These are phyloP conservation scores for Pteropus alecto DNA, from an alignment of 2,113 vertebrate species.

Conservation along the genomic window DNA sequence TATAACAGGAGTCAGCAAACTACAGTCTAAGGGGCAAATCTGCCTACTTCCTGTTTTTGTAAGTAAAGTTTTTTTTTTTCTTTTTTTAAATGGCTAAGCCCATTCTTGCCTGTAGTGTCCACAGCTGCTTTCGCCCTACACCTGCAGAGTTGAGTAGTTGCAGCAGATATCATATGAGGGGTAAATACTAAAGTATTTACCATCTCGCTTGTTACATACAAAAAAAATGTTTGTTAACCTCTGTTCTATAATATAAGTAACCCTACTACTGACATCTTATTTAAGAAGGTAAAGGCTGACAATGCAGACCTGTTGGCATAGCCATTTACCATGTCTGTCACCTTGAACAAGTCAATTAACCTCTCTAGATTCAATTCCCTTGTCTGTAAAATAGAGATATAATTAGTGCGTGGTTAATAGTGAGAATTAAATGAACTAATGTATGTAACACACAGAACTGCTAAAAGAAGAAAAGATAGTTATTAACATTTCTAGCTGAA, in stretches of 20 bases:
- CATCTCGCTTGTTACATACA: neutral
- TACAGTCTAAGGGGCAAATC: neutral
- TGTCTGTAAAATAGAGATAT: neutral
- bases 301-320: neutral
- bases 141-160: neutral
- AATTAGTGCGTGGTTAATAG: constrained; percentile 16
- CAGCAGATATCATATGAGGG: neutral
- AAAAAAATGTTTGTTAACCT: neutral
- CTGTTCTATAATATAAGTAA: neutral
- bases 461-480: neutral
- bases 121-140: neutral
- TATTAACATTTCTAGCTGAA: neutral
- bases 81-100: neutral
- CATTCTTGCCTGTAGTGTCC: neutral
- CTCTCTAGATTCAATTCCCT: constrained; percentile 36
- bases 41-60: neutral
- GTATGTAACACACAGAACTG: neutral
- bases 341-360: constrained; percentile 8
- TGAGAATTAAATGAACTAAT: constrained; percentile 16
- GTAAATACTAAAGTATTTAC: neutral
- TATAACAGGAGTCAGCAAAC: neutral
- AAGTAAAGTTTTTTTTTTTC: neutral
- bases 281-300: neutral
- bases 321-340: neutral
- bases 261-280: neutral